Base-by-base conservation (phyloP, 2,113 vertebrate genomes). In the Hyperopisus bebe region DNA sequence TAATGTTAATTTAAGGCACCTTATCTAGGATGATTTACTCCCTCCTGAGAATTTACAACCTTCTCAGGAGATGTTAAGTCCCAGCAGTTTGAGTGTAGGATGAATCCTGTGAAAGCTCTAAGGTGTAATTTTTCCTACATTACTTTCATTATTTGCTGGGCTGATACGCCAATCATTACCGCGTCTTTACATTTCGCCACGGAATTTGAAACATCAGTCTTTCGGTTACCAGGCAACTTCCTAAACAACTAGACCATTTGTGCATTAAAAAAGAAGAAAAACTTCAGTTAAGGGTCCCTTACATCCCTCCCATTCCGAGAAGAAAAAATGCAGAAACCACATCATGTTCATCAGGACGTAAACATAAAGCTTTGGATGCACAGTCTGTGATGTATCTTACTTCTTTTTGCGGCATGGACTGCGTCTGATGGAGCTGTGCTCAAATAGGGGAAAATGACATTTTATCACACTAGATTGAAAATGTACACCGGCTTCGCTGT, bases 381-480 rank as follows among this genome's bases (percentile, higher is more conserved):
- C 15, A 53, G 27, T 87, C n/a, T 53, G 10, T 31, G 27, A 87
- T 55, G 11, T 55, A 87, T 17, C 27, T 42, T 13, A 27, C 74
- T 80, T 80, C 15, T 53, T 10, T 86, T 48, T 86, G 11, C 24
- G 17, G 7, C 35, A 62, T n/a, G 27, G 50, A 51, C 48, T 87
- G 35, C 21, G 39, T 3, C 44, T 88, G 87, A 88, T 46, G 55
- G 87, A 46, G 77, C 19, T 27, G 35, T 53, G 27, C 77, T 89
- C 51, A 89, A 84, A 89, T 62, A 47, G 51, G 80, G n/a, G 21
- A 85, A 89, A 85, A 42, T 66, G 51, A 50, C 88, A 89, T 77
- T 84, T 84, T 89, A 85, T 31, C 51, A 39, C 24, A 80, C 53
- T 35, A 84, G 35, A 89, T 85, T 89, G 89, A 62, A 85, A 83